Conservation (phyloP, 1,140 invertebrate genomes). For the Aphelinus certus region DNA sequence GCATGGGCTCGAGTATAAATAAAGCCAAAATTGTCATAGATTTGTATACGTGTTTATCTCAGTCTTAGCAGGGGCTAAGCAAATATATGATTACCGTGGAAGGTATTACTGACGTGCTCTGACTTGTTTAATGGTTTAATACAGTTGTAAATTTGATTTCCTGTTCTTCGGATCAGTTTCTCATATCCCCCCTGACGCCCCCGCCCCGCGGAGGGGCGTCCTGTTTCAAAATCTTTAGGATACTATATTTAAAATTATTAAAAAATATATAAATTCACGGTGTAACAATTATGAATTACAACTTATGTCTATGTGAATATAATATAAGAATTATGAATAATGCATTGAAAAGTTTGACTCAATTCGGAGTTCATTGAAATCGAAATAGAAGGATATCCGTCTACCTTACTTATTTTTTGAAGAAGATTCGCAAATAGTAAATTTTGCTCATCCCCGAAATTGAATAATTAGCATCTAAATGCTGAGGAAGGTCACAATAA, state of each 20-base stretch:
- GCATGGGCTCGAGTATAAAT: background rate
- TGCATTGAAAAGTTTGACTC: no score
- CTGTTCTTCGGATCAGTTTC: no score
- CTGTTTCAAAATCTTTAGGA: background rate
- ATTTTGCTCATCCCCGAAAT: background rate
- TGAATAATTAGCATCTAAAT: no score
- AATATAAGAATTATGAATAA: no score
- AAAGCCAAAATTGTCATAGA: conserved; percentile 24
- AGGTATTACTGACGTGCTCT: conserved; percentile 17
- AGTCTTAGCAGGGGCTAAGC: conserved; percentile 42
- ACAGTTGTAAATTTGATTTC: no score
- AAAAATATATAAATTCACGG: conserved; percentile 19
- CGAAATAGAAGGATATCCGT: no score
- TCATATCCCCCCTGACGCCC: conserved; percentile 18
- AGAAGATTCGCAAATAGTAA: conserved; percentile 9
- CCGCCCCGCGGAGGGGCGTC: conserved; percentile 37
- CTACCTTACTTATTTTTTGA: background rate
- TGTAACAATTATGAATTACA: conserved; percentile 23
- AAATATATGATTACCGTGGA: conserved; percentile 22
- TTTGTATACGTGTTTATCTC: conserved; percentile 28
- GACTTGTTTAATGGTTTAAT: background rate
- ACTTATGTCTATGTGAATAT: no score
- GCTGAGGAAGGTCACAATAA: conserved; percentile 3
- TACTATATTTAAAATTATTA: conserved; percentile 23
- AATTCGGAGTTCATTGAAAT: no score